Conservation (phyloP, 2,888 invertebrate genomes). For the Cepaea hortensis region DNA sequence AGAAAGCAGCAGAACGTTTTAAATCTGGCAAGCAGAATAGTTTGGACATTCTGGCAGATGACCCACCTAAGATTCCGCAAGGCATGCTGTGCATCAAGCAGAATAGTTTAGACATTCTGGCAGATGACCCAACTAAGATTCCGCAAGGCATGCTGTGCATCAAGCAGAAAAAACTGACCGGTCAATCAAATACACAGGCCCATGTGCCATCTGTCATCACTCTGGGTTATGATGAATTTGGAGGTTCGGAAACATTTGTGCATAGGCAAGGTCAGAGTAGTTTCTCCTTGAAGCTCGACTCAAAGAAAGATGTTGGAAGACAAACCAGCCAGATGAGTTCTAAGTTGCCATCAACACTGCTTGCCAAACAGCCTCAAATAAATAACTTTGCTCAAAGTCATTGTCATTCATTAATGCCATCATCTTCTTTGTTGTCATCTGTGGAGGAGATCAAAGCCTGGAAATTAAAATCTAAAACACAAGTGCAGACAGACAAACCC, state of each 20-base stretch:
- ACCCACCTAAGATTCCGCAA: conserved; percentile 40
- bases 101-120: conserved; percentile 47
- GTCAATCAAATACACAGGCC: conserved; percentile 46
- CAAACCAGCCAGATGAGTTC: background rate
- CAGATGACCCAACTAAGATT: conserved; percentile 1
- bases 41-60: background rate
- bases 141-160: conserved; percentile 60
- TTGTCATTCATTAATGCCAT: background rate
- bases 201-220: conserved; percentile 58
- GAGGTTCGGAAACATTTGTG: conserved; percentile 65
- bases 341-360: conserved; percentile 52
- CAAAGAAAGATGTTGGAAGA: background rate
- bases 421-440: background rate
- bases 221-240: conserved; percentile 68
- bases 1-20: conserved; percentile 56
- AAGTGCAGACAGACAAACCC: background rate
- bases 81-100: conserved; percentile 64
- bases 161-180: conserved; percentile 58
- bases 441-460: background rate
- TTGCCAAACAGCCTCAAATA: conserved; percentile 25
- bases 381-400: background rate
- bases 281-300: background rate
- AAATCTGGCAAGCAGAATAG: conserved; percentile 22
- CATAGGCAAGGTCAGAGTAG: conserved; percentile 54
- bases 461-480: background rate